Evolutionary conservation across 2,113 vertebrate genomes (phyloP).

Genomic region (Xerus inauris): DNA sequence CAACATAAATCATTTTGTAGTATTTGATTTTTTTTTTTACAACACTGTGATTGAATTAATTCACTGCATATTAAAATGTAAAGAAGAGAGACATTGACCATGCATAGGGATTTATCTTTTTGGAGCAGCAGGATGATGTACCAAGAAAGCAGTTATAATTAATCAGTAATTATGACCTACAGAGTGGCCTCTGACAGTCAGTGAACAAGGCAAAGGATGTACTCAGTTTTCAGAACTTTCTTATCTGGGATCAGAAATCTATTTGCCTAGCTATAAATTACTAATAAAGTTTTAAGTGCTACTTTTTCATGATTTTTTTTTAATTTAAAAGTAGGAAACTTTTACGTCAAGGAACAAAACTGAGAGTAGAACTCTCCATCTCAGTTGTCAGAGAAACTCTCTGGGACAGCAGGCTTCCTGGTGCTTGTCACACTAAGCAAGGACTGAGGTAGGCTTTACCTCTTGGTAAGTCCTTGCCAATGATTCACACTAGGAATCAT

Average conservation of each 20-base stretch:
- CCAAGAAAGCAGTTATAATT: neutral
- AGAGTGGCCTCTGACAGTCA: neutral
- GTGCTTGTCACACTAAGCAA: neutral
- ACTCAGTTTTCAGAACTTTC: neutral
- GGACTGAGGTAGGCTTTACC: neutral
- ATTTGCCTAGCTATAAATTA: neutral
- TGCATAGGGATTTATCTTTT: neutral
- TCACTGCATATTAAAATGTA: neutral
- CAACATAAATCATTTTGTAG: neutral
- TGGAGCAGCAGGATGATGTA: neutral
- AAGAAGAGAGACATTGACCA: neutral
- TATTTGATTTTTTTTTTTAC: neutral
- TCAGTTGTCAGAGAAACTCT: neutral
- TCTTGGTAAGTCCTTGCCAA: neutral
- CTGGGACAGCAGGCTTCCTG: neutral
- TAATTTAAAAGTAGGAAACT: neutral
- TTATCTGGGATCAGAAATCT: neutral
- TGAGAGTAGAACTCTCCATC: neutral
- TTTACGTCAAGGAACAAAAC: neutral
- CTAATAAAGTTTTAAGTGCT: neutral
- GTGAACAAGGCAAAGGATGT: neutral
- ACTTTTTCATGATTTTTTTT: neutral
- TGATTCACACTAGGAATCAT: neutral
- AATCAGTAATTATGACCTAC: neutral
- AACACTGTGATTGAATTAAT: neutral